Evolutionary conservation across 2,797 vertebrate species (phyloP).

Genomic region (Mastacembelus armatus): DNA sequence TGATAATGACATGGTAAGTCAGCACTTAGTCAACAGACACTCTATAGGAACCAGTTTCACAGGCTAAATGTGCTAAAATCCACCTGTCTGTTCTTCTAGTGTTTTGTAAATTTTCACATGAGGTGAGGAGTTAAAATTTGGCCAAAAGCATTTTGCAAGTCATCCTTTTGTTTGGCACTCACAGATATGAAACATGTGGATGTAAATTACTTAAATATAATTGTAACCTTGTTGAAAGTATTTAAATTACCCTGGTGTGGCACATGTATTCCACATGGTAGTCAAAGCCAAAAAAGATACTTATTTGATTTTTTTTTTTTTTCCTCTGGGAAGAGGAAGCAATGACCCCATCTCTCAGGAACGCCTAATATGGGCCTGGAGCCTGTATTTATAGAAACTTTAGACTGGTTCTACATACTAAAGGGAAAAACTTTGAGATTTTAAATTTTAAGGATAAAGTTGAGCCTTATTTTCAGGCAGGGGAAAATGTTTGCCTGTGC

Average conservation of each 20-base stretch:
- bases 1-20: not conserved
- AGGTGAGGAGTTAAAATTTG: not conserved
- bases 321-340: slow-evolving; percentile 14
- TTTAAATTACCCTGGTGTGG: not conserved
- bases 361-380: slow-evolving; percentile 56
- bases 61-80: not conserved
- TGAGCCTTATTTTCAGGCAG: slow-evolving; percentile 26
- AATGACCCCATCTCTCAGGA: slow-evolving; percentile 59
- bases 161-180: not conserved
- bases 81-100: not conserved
- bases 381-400: slow-evolving; percentile 37
- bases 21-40: no score
- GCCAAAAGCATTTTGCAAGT: not conserved
- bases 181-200: not conserved
- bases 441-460: slow-evolving; percentile 11
- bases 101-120: no score
- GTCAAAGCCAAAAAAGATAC: not conserved
- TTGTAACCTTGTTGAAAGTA: not conserved
- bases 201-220: not conserved
- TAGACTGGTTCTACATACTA: slow-evolving; percentile 64
- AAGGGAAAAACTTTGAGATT: slow-evolving; percentile 12
- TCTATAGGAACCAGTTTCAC: not conserved
- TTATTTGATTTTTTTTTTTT: slow-evolving; percentile 9
- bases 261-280: not conserved
- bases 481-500: slow-evolving; percentile 9